Conservation (phyloP, 2,797 vertebrate genomes). For the Protonibea diacanthus region DNA sequence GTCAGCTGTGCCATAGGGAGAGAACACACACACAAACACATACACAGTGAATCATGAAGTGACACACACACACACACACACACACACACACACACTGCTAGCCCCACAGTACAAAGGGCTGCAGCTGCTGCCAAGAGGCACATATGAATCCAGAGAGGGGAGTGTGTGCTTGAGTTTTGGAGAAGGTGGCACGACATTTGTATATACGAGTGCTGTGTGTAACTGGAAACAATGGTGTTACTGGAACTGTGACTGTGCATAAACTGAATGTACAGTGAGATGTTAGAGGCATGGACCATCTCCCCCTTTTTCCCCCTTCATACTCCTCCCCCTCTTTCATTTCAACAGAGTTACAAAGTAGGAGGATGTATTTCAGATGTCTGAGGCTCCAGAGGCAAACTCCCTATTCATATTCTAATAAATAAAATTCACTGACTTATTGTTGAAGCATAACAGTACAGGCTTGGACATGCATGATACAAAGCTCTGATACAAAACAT, state of each 20-base stretch:
- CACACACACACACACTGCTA: slow-evolving; percentile 29
- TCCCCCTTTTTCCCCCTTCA: background rate
- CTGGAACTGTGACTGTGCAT: slow-evolving; percentile 8
- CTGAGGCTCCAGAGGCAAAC: background rate
- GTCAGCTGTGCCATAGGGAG: slow-evolving; percentile 65
- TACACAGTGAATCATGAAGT: slow-evolving; percentile 39
- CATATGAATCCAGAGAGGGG: slow-evolving; percentile 36
- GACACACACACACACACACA: slow-evolving; percentile 45
- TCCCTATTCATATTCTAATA: slow-evolving; percentile 2
- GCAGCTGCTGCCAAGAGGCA: slow-evolving; percentile 69
- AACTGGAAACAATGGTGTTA: slow-evolving; percentile 23
- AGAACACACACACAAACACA: slow-evolving; percentile 42
- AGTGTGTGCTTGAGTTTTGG: slow-evolving; percentile 39
- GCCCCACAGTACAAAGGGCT: slow-evolving; percentile 55
- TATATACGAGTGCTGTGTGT: slow-evolving; percentile 15
- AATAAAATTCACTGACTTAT: background rate
- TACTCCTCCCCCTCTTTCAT: background rate
- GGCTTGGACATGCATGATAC: background rate
- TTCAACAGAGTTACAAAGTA: background rate
- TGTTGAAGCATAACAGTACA: background rate
- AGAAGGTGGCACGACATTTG: slow-evolving; percentile 31
- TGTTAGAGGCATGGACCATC: background rate
- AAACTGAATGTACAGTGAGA: background rate
- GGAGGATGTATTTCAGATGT: background rate
- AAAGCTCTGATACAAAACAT: too few relatives aligned